A percentile compares a stretch with the other conserved stretches of the same genome.
phyloP scores from a whole-genome alignment of 2,113 vertebrate species.

The Toxotes jaculatrix region DNA sequence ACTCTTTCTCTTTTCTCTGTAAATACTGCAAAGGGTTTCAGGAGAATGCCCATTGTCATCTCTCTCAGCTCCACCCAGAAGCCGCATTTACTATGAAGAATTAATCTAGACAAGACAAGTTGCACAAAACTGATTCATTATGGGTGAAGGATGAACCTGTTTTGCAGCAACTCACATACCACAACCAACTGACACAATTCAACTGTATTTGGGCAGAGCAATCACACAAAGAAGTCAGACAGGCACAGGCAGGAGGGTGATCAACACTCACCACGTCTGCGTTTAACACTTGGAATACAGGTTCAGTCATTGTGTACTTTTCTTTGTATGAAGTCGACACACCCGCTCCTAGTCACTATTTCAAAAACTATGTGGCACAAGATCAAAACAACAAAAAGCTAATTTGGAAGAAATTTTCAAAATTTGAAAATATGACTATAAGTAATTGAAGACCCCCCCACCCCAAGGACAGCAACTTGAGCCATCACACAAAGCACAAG shows the following conservation, averaged over 20 bases:
- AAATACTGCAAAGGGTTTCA: neutral
- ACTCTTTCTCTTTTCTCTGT: neutral
- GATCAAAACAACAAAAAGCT: neutral
- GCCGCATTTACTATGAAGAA: neutral
- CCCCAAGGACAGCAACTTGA: neutral
- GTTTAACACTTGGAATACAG: slow-evolving; percentile 15
- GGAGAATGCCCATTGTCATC: neutral
- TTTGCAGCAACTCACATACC: slow-evolving; percentile 4
- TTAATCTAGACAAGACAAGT: neutral
- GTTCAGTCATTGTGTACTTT: neutral
- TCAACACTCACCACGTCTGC: neutral
- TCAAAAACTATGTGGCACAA: neutral
- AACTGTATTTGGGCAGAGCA: neutral
- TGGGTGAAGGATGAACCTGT: slow-evolving; percentile 21
- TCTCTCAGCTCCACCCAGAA: neutral
- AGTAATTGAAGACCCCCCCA: neutral
- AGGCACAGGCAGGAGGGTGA: neutral
- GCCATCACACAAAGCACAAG: neutral
- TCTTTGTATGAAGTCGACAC: neutral
- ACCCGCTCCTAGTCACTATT: neutral
- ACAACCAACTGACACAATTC: slow-evolving; percentile 8
- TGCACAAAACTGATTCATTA: neutral
- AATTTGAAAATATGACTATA: neutral
- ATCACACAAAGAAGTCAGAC: neutral
- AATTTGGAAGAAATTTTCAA: neutral